Base-by-base conservation (phyloP, 2,888 invertebrate genomes). In the Romanomermis culicivorax region DNA sequence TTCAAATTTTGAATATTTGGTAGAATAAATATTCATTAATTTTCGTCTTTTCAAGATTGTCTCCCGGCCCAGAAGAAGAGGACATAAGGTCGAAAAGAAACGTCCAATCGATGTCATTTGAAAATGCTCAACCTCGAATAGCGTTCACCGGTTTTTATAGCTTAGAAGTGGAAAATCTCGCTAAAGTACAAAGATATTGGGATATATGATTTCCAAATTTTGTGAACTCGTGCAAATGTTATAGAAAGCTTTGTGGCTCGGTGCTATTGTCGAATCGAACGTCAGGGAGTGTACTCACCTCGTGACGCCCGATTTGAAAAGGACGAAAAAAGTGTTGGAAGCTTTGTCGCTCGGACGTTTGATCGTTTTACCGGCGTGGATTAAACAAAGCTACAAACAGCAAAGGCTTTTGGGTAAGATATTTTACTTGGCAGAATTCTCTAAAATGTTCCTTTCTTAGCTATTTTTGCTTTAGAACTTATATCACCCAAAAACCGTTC, bases 221-320 rank as follows among this genome's bases (percentile, higher is more conserved):
- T 11, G 36, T 11, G 17, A 36, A 36, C 7, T 36, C 17, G 36
- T n/a, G n/a, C n/a, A n/a, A n/a, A n/a, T n/a, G n/a, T 63, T 66
- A 27, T 65, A 78, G 77, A 75, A 76, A 64, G 75, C 77, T 17
- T 69, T 82, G 58, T 79, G 81, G 70, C 77, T 93, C 24, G 89
- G 89, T 30, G 91, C 88, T 0, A 75, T 78, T 23, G 75, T 87
- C 26, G 82, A 82, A 1, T 79, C 79, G 2, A 78, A 79, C 58
- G 79, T 82, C 49, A 71, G 76, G 2, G 81, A 83, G 61, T 86
- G 86, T 26, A 91, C 88, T 0, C 91, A 95, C 70, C 76, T 95
- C 42, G 79, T 95, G 1, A 81, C 85, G 80, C 79, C 81, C 29
- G 77, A 80, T 55, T 75, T 84, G 14, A 78, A 79, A 54, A 78